These are phyloP conservation scores for Lepidurus couesii DNA, from an alignment of 1,140 invertebrate genomes.

Conservation along the genomic window DNA sequence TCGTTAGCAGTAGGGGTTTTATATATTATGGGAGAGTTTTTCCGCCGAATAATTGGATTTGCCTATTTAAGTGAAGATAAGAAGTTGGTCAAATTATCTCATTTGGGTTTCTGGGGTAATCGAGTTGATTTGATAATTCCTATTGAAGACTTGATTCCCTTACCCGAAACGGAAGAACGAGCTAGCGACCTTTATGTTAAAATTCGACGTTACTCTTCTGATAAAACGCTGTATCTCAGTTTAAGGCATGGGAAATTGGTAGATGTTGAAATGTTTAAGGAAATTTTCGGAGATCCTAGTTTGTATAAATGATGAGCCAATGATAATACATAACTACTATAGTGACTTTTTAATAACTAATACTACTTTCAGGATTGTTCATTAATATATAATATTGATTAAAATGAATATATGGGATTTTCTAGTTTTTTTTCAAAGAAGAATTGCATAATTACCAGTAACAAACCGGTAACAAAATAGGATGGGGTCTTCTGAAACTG, in stretches of 20 bases:
- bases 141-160: constrained; percentile 5
- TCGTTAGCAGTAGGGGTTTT: constrained; percentile 5
- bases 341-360: no score
- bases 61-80: constrained; percentile 21
- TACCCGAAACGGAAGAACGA: constrained; percentile 7
- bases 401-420: no score
- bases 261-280: constrained; percentile 15
- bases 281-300: constrained; percentile 12
- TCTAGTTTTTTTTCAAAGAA: no score
- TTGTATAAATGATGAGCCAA: neutral
- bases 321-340: neutral
- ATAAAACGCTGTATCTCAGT: constrained; percentile 22
- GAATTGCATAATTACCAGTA: no score
- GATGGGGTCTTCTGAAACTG: no score
- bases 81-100: neutral
- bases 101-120: constrained; percentile 23
- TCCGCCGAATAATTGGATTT: constrained; percentile 17
- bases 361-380: no score
- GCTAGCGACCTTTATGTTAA: constrained; percentile 6
- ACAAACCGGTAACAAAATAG: no score
- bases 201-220: constrained; percentile 15
- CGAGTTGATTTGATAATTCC: constrained; percentile 21
- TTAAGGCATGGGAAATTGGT: constrained; percentile 6
- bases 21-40: constrained; percentile 24
- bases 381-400: no score